Percentiles rank a stretch among this genome's conserved stretches.
These are phyloP conservation scores for Cherax quadricarinatus DNA, from an alignment of 1,140 invertebrate genomes.

Conservation along the genomic window DNA sequence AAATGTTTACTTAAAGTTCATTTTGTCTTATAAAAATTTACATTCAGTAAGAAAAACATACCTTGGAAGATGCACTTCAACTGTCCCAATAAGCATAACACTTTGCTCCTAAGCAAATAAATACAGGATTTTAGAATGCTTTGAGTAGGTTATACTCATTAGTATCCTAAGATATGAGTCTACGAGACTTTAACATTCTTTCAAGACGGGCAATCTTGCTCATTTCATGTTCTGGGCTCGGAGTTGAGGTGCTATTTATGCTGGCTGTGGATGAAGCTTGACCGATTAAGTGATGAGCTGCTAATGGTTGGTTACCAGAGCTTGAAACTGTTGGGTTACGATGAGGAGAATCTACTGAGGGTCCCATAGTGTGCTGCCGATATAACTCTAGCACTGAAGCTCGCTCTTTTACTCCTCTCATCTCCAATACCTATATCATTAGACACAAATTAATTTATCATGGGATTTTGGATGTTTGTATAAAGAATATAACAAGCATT, in stretches of 20 bases:
- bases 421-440: slow-evolving; percentile 62
- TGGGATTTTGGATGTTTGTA: too few species aligned
- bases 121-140: too few species aligned
- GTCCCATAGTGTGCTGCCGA: slow-evolving; percentile 57
- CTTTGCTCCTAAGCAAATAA: too few species aligned
- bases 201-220: slow-evolving; percentile 71
- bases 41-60: too few species aligned
- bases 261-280: slow-evolving; percentile 2
- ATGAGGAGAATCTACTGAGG: slow-evolving; percentile 23
- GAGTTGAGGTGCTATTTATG: not conserved
- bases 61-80: too few species aligned
- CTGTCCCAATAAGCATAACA: too few species aligned
- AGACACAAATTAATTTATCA: too few species aligned
- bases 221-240: slow-evolving; percentile 69
- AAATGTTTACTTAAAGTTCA: too few species aligned
- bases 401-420: slow-evolving; percentile 68
- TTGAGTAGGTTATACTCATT: too few species aligned
- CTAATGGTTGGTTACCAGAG: not conserved
- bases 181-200: slow-evolving; percentile 68
- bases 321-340: not conserved
- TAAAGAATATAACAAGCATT: too few species aligned
- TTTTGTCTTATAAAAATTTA: too few species aligned
- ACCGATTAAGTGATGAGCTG: not conserved
- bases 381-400: slow-evolving; percentile 67
- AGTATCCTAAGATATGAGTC: slow-evolving; percentile 58